Evolutionary conservation across 2,888 invertebrate genomes (phyloP), one percentile per base, ranked within the genome.

Genomic region (Chalcosyrphus nemorum): DNA sequence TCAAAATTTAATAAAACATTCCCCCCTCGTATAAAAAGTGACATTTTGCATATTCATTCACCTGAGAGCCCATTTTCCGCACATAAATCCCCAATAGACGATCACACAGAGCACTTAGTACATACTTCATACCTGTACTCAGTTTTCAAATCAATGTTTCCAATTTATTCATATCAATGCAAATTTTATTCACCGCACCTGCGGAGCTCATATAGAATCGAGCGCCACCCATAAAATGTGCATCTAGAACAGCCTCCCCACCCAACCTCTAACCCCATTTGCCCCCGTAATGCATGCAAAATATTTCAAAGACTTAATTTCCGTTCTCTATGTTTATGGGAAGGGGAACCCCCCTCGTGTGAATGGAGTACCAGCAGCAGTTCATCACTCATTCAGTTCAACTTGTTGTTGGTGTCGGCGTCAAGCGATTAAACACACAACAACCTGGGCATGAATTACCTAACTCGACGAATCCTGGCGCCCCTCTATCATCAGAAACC

Each of bases 141-240:
- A 52, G 59, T 68, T 78, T 66, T 78, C 80, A 59, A 78, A 84
- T 80, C 80, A 65, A 78, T 84, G 78, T 80, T 84, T 70, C 43
- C 80, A 84, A 84, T 84, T 84, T 84, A 84, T 84, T 84, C 84
- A 84, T 80, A 84, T 84, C 80, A 80, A 84, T 84, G 84, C 74
- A 84, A 84, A 84, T 84, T 74, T 80, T 75, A 84, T 84, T 80
- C 84, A 84, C 84, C 84, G 68, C 80, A 84, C 84, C 78, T 80
- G 57, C 15, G 70, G 50, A 72, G 54, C 17, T n/a, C 15, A 21
- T 9, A 7, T 52, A 32, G n/a, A n/a, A n/a, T n/a, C n/a, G n/a
- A n/a, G n/a, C 7, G 38, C 38, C 29, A 9, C 32, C 13, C 15
- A 24, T n/a, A 50, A 9, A 35, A 35, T 9, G 38, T 50, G 13